A percentile compares a stretch with the other conserved stretches of the same genome.
Evolutionary conservation across 2,113 vertebrate species (phyloP).

Genomic region (Danionella cerebrum): DNA sequence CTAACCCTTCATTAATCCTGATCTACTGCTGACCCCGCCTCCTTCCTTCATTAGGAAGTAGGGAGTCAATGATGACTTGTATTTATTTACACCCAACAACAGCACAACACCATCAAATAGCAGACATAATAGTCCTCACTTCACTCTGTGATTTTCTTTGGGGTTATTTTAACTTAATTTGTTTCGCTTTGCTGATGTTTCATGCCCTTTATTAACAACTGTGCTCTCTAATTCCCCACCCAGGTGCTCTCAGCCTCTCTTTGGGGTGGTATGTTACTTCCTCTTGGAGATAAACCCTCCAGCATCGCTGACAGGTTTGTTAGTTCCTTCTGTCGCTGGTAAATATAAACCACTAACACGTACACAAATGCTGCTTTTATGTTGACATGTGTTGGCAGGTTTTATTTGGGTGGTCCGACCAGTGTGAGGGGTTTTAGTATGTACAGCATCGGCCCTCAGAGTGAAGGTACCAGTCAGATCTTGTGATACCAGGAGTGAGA

Average conservation of each 20-base stretch:
- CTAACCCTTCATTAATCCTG: too few relatives aligned
- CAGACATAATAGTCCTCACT: too few relatives aligned
- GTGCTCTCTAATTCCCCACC: too few relatives aligned
- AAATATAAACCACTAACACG: neutral
- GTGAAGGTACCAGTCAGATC: slow-evolving; percentile 74
- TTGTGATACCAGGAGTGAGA: too few relatives aligned
- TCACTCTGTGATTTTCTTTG: too few relatives aligned
- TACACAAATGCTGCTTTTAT: slow-evolving; percentile 9
- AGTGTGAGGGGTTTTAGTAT: slow-evolving; percentile 97
- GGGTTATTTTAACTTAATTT: too few relatives aligned
- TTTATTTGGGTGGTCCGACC: slow-evolving; percentile 93
- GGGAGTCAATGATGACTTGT: too few relatives aligned
- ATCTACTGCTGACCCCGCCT: too few relatives aligned
- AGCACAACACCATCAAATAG: too few relatives aligned
- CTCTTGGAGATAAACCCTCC: slow-evolving; percentile 80
- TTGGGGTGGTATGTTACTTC: slow-evolving; percentile 89
- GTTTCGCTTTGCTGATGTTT: neutral
- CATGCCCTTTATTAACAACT: too few relatives aligned
- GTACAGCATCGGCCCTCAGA: slow-evolving; percentile 97
- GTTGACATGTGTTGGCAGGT: slow-evolving; percentile 60
- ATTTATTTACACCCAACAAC: too few relatives aligned
- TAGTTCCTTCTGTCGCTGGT: neutral
- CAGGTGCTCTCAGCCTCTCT: slow-evolving; percentile 86
- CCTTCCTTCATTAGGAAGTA: too few relatives aligned
- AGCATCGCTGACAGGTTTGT: slow-evolving; percentile 86